Evolutionary conservation across 1,140 invertebrate genomes (phyloP).

Genomic region (Riptortus pedestris): DNA sequence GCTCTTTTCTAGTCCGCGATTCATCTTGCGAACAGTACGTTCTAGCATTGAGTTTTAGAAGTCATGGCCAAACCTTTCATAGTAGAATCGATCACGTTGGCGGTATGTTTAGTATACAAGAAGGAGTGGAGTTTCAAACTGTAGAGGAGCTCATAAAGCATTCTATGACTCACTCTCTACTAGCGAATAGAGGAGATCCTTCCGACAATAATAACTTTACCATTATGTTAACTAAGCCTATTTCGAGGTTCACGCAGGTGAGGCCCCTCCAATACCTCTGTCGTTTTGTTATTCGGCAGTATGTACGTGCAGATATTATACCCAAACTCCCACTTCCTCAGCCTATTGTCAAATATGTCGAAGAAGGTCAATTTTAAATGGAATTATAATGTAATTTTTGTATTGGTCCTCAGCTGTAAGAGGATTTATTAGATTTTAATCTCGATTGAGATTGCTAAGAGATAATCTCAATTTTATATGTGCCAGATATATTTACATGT

Average conservation of each 20-base stretch:
- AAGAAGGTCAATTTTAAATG: conserved; percentile 46
- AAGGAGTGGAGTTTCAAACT: conserved; percentile 52
- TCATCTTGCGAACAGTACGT: conserved; percentile 51
- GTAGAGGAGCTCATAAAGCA: conserved; percentile 59
- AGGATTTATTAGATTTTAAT: no score
- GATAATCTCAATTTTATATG: neutral
- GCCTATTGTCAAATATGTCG: conserved; percentile 53
- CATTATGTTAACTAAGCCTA: conserved; percentile 61
- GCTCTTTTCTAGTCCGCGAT: conserved; percentile 61
- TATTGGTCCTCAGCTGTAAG: no score
- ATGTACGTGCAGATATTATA: conserved; percentile 58
- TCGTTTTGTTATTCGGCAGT: conserved; percentile 63
- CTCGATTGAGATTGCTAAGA: neutral
- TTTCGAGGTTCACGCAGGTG: conserved; percentile 64
- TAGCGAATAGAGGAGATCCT: neutral
- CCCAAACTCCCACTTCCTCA: conserved; percentile 58
- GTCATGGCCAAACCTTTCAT: conserved; percentile 60
- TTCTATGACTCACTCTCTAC: conserved; percentile 41
- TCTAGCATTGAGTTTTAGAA: conserved; percentile 61
- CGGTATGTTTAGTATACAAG: conserved; percentile 55
- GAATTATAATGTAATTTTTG: no score
- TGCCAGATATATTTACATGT: neutral
- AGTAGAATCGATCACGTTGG: conserved; percentile 55
- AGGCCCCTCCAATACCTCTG: conserved; percentile 63
- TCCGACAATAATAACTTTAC: conserved; percentile 40